Conservation (phyloP, 1,140 invertebrate species). For the Orchestia grillus region DNA sequence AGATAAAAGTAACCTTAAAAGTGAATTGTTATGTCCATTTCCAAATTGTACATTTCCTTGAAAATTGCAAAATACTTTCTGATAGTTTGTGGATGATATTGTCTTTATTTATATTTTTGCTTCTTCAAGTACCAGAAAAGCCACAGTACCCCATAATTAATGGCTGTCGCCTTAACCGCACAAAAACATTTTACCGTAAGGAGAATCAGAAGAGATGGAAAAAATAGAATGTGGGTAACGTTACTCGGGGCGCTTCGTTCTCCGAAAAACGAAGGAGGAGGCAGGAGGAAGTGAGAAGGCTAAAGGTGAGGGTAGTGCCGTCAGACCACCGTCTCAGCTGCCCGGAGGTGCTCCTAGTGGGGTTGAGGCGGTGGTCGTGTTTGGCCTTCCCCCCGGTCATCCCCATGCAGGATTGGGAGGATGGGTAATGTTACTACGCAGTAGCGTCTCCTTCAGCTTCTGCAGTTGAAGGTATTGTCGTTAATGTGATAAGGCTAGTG, state of each 20-base stretch:
- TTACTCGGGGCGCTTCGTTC: background rate
- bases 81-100: background rate
- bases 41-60: too few relatives aligned
- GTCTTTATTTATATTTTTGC: background rate
- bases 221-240: background rate
- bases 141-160: background rate
- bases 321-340: background rate
- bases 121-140: background rate
- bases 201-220: background rate
- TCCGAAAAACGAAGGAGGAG: background rate
- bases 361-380: background rate
- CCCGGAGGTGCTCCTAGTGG: background rate
- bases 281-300: background rate
- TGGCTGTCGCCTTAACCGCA: background rate
- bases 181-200: background rate
- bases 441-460: background rate
- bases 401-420: background rate
- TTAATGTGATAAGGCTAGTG: background rate
- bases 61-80: background rate
- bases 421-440: background rate
- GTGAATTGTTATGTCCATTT: too few relatives aligned
- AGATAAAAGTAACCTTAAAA: background rate
- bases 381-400: background rate
- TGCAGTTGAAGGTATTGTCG: background rate
- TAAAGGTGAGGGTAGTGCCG: background rate